A percentile compares a stretch with the other conserved stretches of the same genome.
Evolutionary conservation across 1,140 invertebrate genomes (phyloP).

Genomic region (Campoletis sonorensis): DNA sequence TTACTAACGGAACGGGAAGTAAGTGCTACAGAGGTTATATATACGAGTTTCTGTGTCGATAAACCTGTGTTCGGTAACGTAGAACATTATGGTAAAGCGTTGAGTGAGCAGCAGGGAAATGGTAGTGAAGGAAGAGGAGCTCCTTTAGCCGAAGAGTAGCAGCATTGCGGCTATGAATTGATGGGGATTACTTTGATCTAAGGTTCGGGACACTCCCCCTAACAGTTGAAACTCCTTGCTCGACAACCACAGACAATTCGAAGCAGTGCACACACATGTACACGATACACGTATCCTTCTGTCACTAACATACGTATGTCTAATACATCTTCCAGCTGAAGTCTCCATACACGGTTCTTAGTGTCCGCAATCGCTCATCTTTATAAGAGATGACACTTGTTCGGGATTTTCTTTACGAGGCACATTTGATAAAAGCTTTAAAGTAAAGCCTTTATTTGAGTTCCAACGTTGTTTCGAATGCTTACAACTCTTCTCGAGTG

Average conservation of each 20-base stretch:
- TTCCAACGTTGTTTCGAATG: background rate
- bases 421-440: background rate
- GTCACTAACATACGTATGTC: background rate
- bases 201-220: background rate
- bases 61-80: background rate
- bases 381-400: background rate
- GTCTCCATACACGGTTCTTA: background rate
- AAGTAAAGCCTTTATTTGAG: background rate
- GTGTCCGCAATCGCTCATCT: background rate
- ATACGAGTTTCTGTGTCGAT: background rate
- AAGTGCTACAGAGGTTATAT: conserved; percentile 5
- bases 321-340: background rate
- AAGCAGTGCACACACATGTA: background rate
- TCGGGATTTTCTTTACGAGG: background rate
- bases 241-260: conserved; percentile 20
- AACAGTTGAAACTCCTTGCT: conserved; percentile 14
- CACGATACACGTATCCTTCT: background rate
- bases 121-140: background rate
- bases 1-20: background rate
- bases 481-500: background rate
- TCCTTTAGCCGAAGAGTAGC: background rate
- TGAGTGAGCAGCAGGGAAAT: background rate
- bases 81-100: background rate
- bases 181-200: conserved; percentile 29
- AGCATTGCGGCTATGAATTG: conserved; percentile 11